Evolutionary conservation across 2,888 invertebrate species (phyloP).

Genomic region (Macrophya annulata): DNA sequence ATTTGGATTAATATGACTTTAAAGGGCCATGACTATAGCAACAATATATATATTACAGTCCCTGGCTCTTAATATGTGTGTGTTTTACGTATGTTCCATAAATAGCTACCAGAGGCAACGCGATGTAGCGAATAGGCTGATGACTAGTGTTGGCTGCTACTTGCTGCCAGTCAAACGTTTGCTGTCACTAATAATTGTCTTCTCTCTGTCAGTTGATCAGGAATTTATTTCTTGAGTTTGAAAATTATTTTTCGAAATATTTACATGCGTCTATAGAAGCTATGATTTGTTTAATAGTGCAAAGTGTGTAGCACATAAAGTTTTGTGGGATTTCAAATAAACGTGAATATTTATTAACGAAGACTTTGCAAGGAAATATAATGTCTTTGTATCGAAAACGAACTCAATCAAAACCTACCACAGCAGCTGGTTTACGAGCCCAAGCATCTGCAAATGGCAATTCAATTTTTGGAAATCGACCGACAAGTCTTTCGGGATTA

Average conservation of each 20-base stretch:
- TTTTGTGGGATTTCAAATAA: conserved; percentile 3
- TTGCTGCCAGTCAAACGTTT: conserved; percentile 76
- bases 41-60: conserved; percentile 63
- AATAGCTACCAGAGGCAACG: conserved; percentile 69
- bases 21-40: conserved; percentile 50
- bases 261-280: conserved; percentile 1
- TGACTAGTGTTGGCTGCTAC: conserved; percentile 68
- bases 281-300: conserved; percentile 25
- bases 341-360: not conserved
- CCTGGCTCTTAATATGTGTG: conserved; percentile 68
- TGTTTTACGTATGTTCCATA: conserved; percentile 70
- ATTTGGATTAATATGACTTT: not conserved
- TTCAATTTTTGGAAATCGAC: conserved; percentile 77
- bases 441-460: conserved; percentile 78
- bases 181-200: conserved; percentile 70
- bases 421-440: conserved; percentile 77
- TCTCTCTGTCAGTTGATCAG: conserved; percentile 34
- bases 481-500: conserved; percentile 74
- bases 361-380: conserved; percentile 31
- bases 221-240: not conserved
- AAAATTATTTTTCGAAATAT: not conserved
- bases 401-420: conserved; percentile 76
- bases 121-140: conserved; percentile 71
- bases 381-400: conserved; percentile 78
- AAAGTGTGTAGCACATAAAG: not conserved